Base-by-base conservation (phyloP, 2,888 invertebrate genomes). In the Nudaria mundana region DNA sequence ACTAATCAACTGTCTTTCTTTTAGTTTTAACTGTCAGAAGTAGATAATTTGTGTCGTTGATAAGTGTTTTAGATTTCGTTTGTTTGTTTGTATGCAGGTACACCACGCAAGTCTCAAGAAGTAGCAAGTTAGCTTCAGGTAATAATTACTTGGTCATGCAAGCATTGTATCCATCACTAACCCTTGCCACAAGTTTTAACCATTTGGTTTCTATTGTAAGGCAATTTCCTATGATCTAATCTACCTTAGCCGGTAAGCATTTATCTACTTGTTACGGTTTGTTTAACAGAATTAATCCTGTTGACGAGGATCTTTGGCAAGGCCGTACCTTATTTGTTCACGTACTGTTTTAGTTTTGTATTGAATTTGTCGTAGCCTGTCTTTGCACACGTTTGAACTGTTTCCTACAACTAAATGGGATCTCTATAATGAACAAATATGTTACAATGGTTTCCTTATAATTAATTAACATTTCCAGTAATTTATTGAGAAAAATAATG, bases 111-210 rank as follows among this genome's bases (percentile, higher is more conserved):
- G n/a, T n/a, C n/a, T n/a, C n/a, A n/a, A n/a, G n/a, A n/a, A n/a
- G 66, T 59, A 69, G 69, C 67, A 63, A 71, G 72, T 71, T 68
- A 70, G 72, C 71, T 77, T 71, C 71, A 77, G 74, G 81, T 84
- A 85, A 87, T 84, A 87, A 87, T 86, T 85, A 86, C 76, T 60
- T 70, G 81, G 86, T 82, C 87, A 88, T 87, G 87, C 87, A 74
- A 88, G 77, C 60, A 49, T 50, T 65, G 80, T 66, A 88, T 88
- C 85, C 81, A 88, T 88, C 87, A 88, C 78, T 79, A 67, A 83
- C 56, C 63, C 64, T 66, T 71, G 73, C 74, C 74, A 72, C 69
- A 75, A 70, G 78, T 78, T 71, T 70, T 75, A 66, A 76, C 75
- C 77, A 76, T 76, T 77, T 75, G 65, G 75, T 71, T 73, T 47